These are phyloP conservation scores for Phyllotreta striolata DNA, from an alignment of 2,888 invertebrate genomes.

Conservation along the genomic window DNA sequence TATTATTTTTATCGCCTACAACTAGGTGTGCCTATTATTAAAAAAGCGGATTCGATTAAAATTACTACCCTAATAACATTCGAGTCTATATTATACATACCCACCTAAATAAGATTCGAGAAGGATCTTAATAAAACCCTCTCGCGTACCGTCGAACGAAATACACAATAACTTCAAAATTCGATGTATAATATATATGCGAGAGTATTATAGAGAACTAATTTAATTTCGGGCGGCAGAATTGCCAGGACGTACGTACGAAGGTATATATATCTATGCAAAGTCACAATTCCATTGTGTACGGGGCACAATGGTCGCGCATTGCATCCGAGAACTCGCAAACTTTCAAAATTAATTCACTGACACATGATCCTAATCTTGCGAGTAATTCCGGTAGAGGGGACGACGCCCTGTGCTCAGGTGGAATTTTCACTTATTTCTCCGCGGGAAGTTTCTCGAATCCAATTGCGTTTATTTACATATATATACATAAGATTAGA, in stretches of 20 bases:
- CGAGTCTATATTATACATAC: too few relatives aligned
- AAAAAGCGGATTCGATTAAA: too few relatives aligned
- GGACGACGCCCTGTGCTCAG: slow-evolving; percentile 18
- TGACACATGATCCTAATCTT: slow-evolving; percentile 49
- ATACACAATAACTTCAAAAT: slow-evolving; percentile 55
- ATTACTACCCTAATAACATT: too few relatives aligned
- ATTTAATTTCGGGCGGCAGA: slow-evolving; percentile 55
- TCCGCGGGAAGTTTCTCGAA: slow-evolving; percentile 16
- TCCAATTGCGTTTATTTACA: slow-evolving; percentile 27
- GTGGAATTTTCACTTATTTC: slow-evolving; percentile 33
- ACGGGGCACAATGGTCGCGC: slow-evolving; percentile 53
- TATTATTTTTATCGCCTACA: too few relatives aligned
- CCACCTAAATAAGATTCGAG: too few relatives aligned
- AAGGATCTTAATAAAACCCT: background rate
- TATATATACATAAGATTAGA: slow-evolving; percentile 17
- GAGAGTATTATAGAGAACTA: slow-evolving; percentile 50
- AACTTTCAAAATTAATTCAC: slow-evolving; percentile 57
- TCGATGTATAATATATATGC: slow-evolving; percentile 51
- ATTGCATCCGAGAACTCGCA: slow-evolving; percentile 55
- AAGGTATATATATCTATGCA: slow-evolving; percentile 53
- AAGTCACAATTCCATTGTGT: slow-evolving; percentile 60
- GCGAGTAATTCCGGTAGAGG: slow-evolving; percentile 29
- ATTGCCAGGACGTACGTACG: slow-evolving; percentile 49
- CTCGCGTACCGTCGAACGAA: slow-evolving; percentile 35
- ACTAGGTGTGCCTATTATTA: too few relatives aligned